phyloP scores from a whole-genome alignment of 2,888 invertebrate genomes.

The Nephrocerus scutellatus region DNA sequence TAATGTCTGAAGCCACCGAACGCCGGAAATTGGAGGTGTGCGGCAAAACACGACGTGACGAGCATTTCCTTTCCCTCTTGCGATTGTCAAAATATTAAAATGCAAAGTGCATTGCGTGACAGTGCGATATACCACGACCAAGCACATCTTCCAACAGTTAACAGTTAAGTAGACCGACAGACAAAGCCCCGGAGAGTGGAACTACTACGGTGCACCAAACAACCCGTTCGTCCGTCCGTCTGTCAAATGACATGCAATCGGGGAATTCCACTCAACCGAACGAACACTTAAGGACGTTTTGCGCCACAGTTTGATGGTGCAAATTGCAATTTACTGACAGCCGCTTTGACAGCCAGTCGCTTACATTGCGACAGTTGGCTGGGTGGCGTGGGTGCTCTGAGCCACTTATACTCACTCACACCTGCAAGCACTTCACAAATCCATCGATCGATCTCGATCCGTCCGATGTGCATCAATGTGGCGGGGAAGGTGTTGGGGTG shows the following conservation, averaged over 20 bases:
- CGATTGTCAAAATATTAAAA: constrained; percentile 44
- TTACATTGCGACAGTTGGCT: background rate
- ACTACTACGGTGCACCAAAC: too few species aligned
- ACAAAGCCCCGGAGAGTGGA: too few species aligned
- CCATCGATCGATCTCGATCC: too few species aligned
- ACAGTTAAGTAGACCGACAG: constrained; percentile 16
- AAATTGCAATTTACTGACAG: constrained; percentile 23
- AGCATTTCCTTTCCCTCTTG: constrained; percentile 49
- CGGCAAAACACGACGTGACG: constrained; percentile 49
- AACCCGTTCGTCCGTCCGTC: too few species aligned
- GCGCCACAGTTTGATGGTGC: constrained; percentile 24
- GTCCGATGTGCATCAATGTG: too few species aligned
- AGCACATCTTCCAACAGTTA: constrained; percentile 24
- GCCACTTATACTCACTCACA: background rate
- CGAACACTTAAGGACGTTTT: constrained; percentile 22
- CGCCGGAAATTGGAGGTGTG: constrained; percentile 49
- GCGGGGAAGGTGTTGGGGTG: too few species aligned
- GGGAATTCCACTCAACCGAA: constrained; percentile 22
- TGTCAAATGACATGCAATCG: too few species aligned
- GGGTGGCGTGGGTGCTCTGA: background rate
- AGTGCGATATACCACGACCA: constrained; percentile 14
- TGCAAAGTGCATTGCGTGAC: constrained; percentile 30
- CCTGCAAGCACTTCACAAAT: too few species aligned
- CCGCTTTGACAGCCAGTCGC: constrained; percentile 9
- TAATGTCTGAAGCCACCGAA: too few species aligned